Conservation (phyloP, 2,113 vertebrate genomes). For the Sus scrofa region T2T-Sscrofa CM000816.6:11000001-11000500, state of each 20-base stretch:
- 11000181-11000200: no score
- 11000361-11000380: not conserved
- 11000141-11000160: not conserved
- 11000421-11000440: not conserved
- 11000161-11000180: no score
- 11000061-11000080: no score
- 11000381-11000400: not conserved
- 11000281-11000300: not conserved
- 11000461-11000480: no score
- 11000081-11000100: not conserved
- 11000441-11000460: no score
- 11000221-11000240: not conserved
- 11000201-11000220: not conserved
- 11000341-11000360: not conserved
- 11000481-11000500: no score
- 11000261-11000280: no score
- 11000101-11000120: not conserved
- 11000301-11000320: not conserved
- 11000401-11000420: not conserved
- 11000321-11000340: not conserved
- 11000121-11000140: not conserved
- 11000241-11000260: not conserved
- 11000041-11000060: no score
- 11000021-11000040: not conserved
- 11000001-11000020: not conserved